Conservation (phyloP, 1,140 invertebrate species). For the Saccostrea glomerata region DNA sequence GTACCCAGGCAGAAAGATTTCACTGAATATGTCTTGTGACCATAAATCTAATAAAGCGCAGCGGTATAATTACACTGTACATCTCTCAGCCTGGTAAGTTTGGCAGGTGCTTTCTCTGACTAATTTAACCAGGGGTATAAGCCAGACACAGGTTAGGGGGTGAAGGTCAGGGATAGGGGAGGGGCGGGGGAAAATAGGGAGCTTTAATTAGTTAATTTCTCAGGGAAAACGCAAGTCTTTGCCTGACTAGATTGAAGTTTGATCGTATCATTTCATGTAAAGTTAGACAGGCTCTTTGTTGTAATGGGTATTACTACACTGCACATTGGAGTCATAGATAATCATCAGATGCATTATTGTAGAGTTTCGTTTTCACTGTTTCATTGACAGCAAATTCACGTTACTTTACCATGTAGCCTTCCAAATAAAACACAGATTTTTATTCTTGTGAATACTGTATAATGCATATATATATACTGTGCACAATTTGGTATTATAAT, state of each 20-base stretch:
- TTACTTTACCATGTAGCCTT: not conserved
- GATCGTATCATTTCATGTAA: constrained; percentile 31
- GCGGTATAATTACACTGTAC: constrained; percentile 12
- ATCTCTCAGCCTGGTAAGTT: not conserved
- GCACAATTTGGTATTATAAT: not conserved
- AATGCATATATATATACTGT: constrained; percentile 7
- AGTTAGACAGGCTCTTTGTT: constrained; percentile 18
- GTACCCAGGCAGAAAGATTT: constrained; percentile 37
- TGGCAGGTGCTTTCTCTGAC: constrained; percentile 22
- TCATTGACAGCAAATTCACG: constrained; percentile 16
- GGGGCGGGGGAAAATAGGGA: not conserved
- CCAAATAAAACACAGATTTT: not conserved
- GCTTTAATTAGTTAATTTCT: constrained; percentile 15
- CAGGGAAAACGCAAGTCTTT: constrained; percentile 15
- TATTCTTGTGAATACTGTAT: not conserved
- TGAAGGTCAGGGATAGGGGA: not conserved
- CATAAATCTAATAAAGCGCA: constrained; percentile 4
- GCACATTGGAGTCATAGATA: constrained; percentile 1
- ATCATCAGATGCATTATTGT: constrained; percentile 12
- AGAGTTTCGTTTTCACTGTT: constrained; percentile 17
- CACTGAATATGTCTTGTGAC: constrained; percentile 25
- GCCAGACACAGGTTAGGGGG: constrained; percentile 1
- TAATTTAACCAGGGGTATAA: not conserved
- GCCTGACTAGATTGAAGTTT: constrained; percentile 27
- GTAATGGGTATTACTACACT: constrained; percentile 9